These are phyloP conservation scores for Carapus acus DNA, from an alignment of 2,797 vertebrate species.

Conservation along the genomic window DNA sequence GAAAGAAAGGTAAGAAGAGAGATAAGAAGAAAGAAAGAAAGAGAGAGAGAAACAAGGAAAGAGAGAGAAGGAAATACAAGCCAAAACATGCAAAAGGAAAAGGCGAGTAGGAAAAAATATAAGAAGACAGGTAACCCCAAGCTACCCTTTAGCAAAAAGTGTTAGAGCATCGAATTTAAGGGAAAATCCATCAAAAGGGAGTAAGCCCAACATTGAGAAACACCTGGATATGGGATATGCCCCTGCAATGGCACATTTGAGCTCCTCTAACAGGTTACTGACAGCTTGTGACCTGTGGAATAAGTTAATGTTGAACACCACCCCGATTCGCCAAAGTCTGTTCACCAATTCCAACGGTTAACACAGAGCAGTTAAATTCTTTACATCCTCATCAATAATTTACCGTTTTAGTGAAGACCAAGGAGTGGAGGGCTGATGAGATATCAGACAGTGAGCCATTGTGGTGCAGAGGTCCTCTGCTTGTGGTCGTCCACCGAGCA, in stretches of 20 bases:
- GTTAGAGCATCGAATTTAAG: too few species aligned
- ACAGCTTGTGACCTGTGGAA: slow-evolving; percentile 32
- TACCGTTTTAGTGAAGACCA: slow-evolving; percentile 66
- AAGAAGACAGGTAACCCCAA: too few species aligned
- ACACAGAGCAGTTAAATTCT: slow-evolving; percentile 50
- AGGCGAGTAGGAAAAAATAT: too few species aligned
- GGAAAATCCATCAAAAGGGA: too few species aligned
- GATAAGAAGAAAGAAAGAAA: slow-evolving; percentile 12
- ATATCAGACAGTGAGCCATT: slow-evolving; percentile 57
- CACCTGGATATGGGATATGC: too few species aligned
- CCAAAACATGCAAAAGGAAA: slow-evolving; percentile 5
- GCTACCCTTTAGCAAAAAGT: too few species aligned
- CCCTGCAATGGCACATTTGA: neutral
- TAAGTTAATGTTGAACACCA: slow-evolving; percentile 37
- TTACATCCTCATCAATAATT: slow-evolving; percentile 59
- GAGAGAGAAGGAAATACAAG: slow-evolving; percentile 10
- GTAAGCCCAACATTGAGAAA: too few species aligned
- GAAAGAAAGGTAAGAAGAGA: slow-evolving; percentile 74
- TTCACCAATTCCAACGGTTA: slow-evolving; percentile 62
- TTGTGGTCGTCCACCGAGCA: slow-evolving; percentile 52
- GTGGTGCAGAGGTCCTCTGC: slow-evolving; percentile 47
- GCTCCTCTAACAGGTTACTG: slow-evolving; percentile 16
- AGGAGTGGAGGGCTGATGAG: slow-evolving; percentile 46
- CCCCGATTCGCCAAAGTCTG: slow-evolving; percentile 42
- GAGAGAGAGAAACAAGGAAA: slow-evolving; percentile 15